Evolutionary conservation across 2,888 invertebrate genomes (phyloP).

Genomic region (Argyresthia albistria): DNA sequence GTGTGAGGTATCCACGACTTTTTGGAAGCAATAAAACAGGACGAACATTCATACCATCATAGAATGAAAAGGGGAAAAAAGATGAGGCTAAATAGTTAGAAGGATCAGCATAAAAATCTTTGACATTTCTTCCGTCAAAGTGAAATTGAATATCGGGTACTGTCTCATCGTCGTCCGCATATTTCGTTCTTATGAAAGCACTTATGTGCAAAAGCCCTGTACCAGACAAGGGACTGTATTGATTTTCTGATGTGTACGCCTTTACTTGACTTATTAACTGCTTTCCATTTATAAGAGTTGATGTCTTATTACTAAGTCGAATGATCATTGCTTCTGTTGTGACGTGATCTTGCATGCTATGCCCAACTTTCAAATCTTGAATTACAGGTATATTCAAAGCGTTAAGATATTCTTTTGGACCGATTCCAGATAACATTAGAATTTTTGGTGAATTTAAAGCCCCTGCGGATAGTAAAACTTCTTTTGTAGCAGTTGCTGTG

Average conservation of each 20-base stretch:
- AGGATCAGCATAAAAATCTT: constrained; percentile 71
- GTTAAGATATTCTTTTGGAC: constrained; percentile 62
- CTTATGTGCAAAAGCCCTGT: constrained; percentile 70
- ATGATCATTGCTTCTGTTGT: constrained; percentile 66
- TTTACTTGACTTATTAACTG: constrained; percentile 42
- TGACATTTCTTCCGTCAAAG: constrained; percentile 68
- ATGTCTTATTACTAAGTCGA: constrained; percentile 60
- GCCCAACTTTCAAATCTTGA: constrained; percentile 77
- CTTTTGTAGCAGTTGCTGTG: constrained; percentile 55
- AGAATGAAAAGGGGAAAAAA: constrained; percentile 69
- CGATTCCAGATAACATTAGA: constrained; percentile 76
- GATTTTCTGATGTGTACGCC: constrained; percentile 35
- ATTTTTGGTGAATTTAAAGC: constrained; percentile 73
- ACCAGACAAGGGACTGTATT: constrained; percentile 56
- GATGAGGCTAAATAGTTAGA: constrained; percentile 48
- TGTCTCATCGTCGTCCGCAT: constrained; percentile 54
- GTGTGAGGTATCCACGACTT: constrained; percentile 72
- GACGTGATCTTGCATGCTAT: constrained; percentile 82
- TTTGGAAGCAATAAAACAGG: constrained; percentile 74
- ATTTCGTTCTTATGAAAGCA: constrained; percentile 71
- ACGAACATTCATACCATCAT: constrained; percentile 73
- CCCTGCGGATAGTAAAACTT: constrained; percentile 74
- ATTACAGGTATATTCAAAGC: constrained; percentile 62
- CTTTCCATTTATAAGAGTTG: constrained; percentile 43
- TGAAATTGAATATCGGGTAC: constrained; percentile 78